These are phyloP conservation scores for Oryctes rhinoceros DNA, from an alignment of 1,140 invertebrate species.

Conservation along the genomic window DNA sequence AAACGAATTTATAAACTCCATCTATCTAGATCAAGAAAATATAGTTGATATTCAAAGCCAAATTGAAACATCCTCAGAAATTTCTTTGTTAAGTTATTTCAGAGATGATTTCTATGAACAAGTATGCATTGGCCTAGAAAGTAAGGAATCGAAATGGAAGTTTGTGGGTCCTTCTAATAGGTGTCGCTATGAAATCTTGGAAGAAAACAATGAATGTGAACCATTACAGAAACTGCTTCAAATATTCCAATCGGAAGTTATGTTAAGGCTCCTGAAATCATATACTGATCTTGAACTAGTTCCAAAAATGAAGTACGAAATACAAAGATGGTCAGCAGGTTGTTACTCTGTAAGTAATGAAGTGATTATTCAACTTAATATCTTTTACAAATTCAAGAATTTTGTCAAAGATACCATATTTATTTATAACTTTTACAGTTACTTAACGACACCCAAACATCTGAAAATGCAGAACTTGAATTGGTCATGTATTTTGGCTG, in stretches of 20 bases:
- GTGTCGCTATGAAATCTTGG: conserved; percentile 67
- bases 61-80: conserved; percentile 68
- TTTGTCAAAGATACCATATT: neutral
- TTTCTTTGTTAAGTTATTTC: conserved; percentile 67
- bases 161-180: conserved; percentile 69
- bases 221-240: conserved; percentile 61
- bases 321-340: conserved; percentile 74
- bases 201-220: conserved; percentile 61
- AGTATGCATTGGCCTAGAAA: conserved; percentile 62
- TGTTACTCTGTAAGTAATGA: conserved; percentile 67
- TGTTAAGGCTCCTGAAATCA: conserved; percentile 68
- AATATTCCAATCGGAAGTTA: conserved; percentile 65
- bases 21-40: conserved; percentile 63
- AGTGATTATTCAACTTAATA: conserved; percentile 19
- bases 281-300: conserved; percentile 72
- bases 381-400: neutral
- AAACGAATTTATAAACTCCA: conserved; percentile 62
- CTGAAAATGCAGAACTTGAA: conserved; percentile 65
- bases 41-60: conserved; percentile 65
- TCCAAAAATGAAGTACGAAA: conserved; percentile 66
- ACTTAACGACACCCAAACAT: conserved; percentile 62
- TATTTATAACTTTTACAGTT: conserved; percentile 55
- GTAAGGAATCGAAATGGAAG: conserved; percentile 62
- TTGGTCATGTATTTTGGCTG: conserved; percentile 67
- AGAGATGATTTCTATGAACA: conserved; percentile 62